Percentiles rank a stretch among this genome's conserved stretches.
phyloP scores from a whole-genome alignment of 2,797 vertebrate genomes.

The Argya squamiceps region DNA sequence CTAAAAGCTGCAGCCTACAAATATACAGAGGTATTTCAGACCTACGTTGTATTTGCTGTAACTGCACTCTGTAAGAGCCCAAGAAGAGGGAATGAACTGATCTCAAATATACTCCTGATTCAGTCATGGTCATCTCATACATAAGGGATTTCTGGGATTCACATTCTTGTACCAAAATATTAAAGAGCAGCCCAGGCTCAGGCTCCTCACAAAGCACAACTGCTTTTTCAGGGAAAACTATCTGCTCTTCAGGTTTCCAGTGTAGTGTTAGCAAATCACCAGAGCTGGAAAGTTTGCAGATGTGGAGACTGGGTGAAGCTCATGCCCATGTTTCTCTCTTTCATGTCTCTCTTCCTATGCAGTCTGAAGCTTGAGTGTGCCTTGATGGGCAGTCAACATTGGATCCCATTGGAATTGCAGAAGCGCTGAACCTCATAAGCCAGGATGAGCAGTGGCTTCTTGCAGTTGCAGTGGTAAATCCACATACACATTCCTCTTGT shows the following conservation, averaged over 20 bases:
- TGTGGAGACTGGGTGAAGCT: rapidly evolving
- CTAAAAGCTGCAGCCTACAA: not conserved
- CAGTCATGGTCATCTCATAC: not conserved
- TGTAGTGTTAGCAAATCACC: too few relatives aligned
- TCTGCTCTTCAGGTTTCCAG: not conserved
- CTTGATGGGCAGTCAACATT: not conserved
- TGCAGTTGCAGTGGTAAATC: rapidly evolving
- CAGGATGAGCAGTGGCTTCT: not conserved
- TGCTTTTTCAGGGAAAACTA: not conserved
- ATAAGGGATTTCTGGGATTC: not conserved
- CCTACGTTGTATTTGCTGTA: not conserved
- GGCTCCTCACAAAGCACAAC: not conserved
- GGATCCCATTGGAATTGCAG: rapidly evolving
- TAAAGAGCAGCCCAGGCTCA: not conserved
- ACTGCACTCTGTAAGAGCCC: not conserved
- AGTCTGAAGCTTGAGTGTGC: not conserved
- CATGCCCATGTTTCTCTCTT: not conserved
- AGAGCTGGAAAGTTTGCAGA: not conserved
- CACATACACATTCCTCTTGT: not conserved
- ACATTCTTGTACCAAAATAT: not conserved
- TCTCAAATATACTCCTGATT: not conserved
- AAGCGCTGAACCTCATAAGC: not conserved
- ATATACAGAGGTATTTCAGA: not conserved
- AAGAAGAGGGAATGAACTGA: not conserved
- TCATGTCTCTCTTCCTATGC: rapidly evolving